Evolutionary conservation across 2,888 invertebrate species (phyloP).

Genomic region (Meiosimyza decipiens): DNA sequence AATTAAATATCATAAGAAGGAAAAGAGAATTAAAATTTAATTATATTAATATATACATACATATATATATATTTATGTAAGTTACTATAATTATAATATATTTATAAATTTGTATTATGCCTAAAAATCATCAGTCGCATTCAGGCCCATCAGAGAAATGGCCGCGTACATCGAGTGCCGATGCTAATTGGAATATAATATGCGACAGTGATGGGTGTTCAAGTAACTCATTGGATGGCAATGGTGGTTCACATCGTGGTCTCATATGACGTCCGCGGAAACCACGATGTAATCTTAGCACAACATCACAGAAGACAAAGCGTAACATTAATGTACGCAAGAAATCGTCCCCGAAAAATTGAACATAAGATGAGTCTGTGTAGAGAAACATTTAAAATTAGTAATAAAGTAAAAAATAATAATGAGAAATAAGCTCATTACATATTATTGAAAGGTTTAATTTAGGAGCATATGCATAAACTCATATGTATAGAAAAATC

Average conservation of each 20-base stretch:
- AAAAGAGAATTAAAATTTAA: slow-evolving; percentile 18
- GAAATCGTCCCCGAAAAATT: slow-evolving; percentile 96
- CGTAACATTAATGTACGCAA: slow-evolving; percentile 87
- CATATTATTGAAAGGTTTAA: no score
- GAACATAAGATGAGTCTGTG: slow-evolving; percentile 77
- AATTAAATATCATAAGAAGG: slow-evolving; percentile 2
- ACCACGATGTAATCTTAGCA: slow-evolving; percentile 87
- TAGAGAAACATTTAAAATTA: not conserved
- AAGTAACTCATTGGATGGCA: slow-evolving; percentile 88
- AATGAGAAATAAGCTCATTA: no score
- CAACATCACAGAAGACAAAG: slow-evolving; percentile 93
- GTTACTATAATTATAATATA: slow-evolving; percentile 19
- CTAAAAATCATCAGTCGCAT: slow-evolving; percentile 67
- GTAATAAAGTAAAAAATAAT: no score
- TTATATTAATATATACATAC: not conserved
- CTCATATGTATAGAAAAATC: no score
- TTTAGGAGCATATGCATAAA: no score
- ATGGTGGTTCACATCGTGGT: slow-evolving; percentile 85
- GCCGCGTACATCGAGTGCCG: slow-evolving; percentile 82
- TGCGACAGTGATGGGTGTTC: slow-evolving; percentile 85
- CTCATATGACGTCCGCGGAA: slow-evolving; percentile 86
- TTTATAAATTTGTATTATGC: slow-evolving; percentile 29
- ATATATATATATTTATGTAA: slow-evolving; percentile 1
- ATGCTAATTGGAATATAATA: slow-evolving; percentile 84
- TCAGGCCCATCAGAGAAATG: slow-evolving; percentile 67